Percentiles rank a stretch among this genome's conserved stretches.
These are phyloP conservation scores for Calycopis cecrops DNA, from an alignment of 1,140 invertebrate genomes.

Conservation along the genomic window DNA sequence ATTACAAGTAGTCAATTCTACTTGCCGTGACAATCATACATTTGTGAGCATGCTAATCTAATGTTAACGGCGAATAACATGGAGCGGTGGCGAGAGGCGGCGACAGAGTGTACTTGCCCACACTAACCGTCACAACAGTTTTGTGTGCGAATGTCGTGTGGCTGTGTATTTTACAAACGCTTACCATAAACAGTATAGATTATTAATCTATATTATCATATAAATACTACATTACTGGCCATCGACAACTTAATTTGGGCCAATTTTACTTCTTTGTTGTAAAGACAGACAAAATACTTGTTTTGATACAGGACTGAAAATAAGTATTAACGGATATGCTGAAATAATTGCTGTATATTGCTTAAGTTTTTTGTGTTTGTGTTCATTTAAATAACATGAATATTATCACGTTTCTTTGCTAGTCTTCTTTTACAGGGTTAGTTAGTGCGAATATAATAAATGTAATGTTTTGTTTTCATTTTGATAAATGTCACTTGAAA, in stretches of 20 bases:
- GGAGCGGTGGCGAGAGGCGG: constrained; percentile 43
- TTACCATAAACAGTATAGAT: not conserved
- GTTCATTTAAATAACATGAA: constrained; percentile 11
- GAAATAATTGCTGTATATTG: constrained; percentile 32
- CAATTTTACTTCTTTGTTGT: no score
- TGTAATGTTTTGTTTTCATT: no score
- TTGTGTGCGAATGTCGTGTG: constrained; percentile 16
- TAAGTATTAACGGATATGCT: no score
- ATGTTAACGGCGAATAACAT: constrained; percentile 21
- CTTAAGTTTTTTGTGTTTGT: constrained; percentile 19
- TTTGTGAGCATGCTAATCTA: constrained; percentile 16
- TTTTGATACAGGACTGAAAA: no score
- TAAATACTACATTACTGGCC: no score
- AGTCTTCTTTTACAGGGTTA: no score
- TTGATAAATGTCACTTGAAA: no score
- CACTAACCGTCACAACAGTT: constrained; percentile 51
- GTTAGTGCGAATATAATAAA: no score
- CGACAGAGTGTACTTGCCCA: constrained; percentile 52
- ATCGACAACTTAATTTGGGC: no score
- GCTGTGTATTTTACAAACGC: constrained; percentile 1
- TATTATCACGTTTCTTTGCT: not conserved
- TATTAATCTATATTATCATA: no score
- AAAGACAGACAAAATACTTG: no score
- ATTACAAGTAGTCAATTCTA: no score
- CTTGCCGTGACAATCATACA: constrained; percentile 1